A percentile compares a stretch with the other conserved stretches of the same genome.
Evolutionary conservation across 2,113 vertebrate species (phyloP).

Genomic region (Nasalis larvatus): DNA sequence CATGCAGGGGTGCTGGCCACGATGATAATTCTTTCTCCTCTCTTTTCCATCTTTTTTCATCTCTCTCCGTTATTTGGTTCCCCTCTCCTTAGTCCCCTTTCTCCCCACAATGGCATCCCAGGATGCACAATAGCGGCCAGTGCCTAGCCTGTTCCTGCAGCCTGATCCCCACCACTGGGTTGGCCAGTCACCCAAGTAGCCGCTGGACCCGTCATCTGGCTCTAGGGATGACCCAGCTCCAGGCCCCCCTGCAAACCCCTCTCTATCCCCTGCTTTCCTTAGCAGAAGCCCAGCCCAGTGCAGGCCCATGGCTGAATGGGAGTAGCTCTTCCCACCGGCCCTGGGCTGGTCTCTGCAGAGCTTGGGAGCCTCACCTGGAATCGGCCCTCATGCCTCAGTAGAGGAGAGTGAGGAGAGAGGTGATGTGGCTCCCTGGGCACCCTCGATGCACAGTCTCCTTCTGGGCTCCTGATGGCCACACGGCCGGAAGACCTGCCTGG

Average conservation of each 20-base stretch:
- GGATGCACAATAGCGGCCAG: rapidly evolving
- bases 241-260: rapidly evolving
- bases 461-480: not conserved
- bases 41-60: no score
- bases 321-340: not conserved
- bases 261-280: rapidly evolving
- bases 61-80: not conserved
- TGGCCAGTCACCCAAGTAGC: not conserved
- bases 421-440: rapidly evolving
- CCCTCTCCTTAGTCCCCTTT: not conserved
- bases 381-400: not conserved
- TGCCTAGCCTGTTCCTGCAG: no score
- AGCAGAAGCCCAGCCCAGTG: not conserved
- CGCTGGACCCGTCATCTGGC: not conserved
- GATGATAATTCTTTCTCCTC: not conserved
- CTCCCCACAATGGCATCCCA: no score
- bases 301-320: not conserved
- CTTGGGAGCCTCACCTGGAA: not conserved
- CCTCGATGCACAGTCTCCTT: not conserved
- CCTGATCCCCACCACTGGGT: rapidly evolving
- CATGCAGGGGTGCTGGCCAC: rapidly evolving
- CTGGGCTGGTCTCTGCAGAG: not conserved
- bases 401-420: not conserved
- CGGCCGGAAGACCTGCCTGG: rapidly evolving
- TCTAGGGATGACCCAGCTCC: rapidly evolving